phyloP scores from a whole-genome alignment of 2,113 vertebrate genomes.

The Sinosuthora webbiana region DNA sequence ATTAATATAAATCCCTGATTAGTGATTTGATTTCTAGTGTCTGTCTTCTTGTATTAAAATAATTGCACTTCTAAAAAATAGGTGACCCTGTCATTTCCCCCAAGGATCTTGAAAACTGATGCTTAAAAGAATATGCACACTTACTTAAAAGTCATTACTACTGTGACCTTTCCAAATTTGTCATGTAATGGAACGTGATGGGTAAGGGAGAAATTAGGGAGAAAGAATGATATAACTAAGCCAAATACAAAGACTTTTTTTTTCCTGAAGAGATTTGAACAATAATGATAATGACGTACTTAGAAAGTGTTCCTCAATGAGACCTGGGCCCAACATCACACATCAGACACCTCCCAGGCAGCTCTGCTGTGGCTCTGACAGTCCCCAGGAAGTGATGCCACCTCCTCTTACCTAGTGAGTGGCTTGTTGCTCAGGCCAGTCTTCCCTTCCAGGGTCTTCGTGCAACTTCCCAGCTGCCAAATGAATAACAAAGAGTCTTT shows the following conservation, averaged over 20 bases:
- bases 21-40: not conserved
- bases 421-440: not conserved
- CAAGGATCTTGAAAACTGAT: not conserved
- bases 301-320: not conserved
- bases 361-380: accelerated
- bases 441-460: accelerated
- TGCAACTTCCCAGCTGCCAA: not conserved
- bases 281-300: not conserved
- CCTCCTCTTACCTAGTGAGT: not conserved
- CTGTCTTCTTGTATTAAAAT: constrained; percentile 1
- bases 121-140: not conserved
- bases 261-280: not conserved
- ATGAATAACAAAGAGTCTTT: not conserved
- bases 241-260: not conserved
- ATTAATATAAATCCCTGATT: not conserved
- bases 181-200: not conserved
- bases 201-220: not conserved
- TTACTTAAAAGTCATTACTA: not conserved
- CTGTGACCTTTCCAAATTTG: not conserved
- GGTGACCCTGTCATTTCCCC: not conserved
- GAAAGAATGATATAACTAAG: not conserved
- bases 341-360: not conserved
- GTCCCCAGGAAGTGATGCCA: not conserved
- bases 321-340: too few species aligned
- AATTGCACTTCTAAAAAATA: not conserved